Conservation (phyloP, 2,797 vertebrate species). For the Stomatorhinus walkeri region DNA sequence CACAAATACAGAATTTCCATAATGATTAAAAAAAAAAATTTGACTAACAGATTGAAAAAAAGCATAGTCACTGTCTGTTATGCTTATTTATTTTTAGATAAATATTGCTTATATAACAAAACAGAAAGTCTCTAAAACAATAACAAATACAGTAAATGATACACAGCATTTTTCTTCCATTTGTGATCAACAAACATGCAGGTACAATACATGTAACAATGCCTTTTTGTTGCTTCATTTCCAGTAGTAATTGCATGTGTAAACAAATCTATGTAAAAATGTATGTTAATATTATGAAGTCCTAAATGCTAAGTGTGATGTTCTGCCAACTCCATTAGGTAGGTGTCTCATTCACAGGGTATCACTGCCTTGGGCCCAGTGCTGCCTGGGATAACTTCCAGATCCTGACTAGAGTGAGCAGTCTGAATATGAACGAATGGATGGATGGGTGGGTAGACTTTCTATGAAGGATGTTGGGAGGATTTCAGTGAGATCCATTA, state of each 20-base stretch:
- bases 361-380: neutral
- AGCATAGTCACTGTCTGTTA: neutral
- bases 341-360: neutral
- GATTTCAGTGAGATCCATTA: neutral
- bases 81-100: neutral
- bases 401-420: neutral
- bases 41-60: constrained; percentile 18
- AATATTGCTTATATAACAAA: neutral
- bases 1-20: constrained; percentile 20
- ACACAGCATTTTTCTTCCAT: neutral
- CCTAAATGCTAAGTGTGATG: neutral
- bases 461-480: neutral
- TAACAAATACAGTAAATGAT: neutral
- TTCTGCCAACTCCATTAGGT: neutral
- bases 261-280: neutral
- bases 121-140: neutral
- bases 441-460: neutral
- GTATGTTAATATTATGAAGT: neutral
- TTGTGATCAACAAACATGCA: neutral
- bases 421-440: neutral
- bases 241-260: neutral
- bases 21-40: constrained; percentile 33
- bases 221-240: neutral
- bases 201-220: neutral
- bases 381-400: neutral